These are phyloP conservation scores for Gulo gulo DNA, from an alignment of 2,113 vertebrate genomes.

Conservation along the genomic window DNA sequence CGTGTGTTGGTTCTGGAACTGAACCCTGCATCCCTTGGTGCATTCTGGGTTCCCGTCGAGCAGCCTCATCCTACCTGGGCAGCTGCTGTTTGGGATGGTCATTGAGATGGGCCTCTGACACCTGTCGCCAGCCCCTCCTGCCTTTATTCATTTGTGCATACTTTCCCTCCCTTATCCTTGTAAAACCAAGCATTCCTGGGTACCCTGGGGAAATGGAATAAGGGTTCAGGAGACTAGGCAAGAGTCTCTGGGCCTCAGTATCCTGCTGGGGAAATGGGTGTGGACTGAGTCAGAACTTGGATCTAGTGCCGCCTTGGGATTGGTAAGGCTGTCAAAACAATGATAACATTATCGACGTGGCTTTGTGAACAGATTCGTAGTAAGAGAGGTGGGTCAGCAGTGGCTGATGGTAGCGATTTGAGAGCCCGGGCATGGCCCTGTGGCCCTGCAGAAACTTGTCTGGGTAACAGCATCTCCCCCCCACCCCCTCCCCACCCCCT, in stretches of 20 bases:
- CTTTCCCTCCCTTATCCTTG: not conserved
- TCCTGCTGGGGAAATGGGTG: not conserved
- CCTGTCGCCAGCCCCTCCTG: not conserved
- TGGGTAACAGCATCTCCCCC: not conserved
- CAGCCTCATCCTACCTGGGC: not conserved
- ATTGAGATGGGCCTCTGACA: too few relatives aligned
- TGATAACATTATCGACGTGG: rapidly evolving
- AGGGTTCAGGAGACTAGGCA: not conserved
- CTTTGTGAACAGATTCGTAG: not conserved
- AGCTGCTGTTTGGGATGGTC: too few relatives aligned
- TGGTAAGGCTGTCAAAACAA: rapidly evolving
- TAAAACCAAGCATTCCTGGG: not conserved
- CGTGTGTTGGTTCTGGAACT: not conserved
- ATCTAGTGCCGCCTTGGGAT: not conserved
- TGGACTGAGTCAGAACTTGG: rapidly evolving
- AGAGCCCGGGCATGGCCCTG: not conserved
- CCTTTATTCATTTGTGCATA: not conserved
- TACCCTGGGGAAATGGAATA: not conserved
- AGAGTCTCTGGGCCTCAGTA: not conserved
- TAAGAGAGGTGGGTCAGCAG: too few relatives aligned
- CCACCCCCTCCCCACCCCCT: not conserved
- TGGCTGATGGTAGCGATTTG: not conserved
- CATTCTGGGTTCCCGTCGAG: not conserved
- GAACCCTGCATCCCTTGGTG: not conserved
- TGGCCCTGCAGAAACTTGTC: not conserved